Percentiles rank a stretch among this genome's conserved stretches.
phyloP scores from a whole-genome alignment of 2,888 invertebrate genomes.

The Sialis fuliginosa region DNA sequence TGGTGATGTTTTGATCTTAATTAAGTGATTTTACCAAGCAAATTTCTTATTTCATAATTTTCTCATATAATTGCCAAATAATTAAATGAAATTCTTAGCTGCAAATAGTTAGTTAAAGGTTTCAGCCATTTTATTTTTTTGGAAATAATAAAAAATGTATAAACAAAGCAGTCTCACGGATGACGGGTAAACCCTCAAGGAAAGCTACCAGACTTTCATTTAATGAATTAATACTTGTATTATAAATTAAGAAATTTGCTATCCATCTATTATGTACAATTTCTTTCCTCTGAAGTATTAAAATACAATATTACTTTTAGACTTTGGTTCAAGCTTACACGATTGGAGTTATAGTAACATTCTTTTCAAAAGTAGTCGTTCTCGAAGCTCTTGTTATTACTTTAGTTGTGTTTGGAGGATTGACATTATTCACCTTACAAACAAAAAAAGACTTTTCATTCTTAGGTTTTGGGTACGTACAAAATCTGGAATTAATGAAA shows the following conservation, averaged over 20 bases:
- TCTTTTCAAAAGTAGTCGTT: slow-evolving; percentile 57
- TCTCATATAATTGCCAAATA: too few species aligned
- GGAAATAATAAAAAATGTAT: neutral
- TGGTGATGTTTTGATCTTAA: too few species aligned
- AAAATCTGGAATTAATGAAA: neutral
- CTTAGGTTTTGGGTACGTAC: slow-evolving; percentile 52
- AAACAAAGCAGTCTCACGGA: too few species aligned
- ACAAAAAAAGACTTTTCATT: slow-evolving; percentile 70
- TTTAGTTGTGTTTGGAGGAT: slow-evolving; percentile 48
- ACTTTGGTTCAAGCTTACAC: slow-evolving; percentile 63
- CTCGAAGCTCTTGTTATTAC: slow-evolving; percentile 65
- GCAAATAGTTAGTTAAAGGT: too few species aligned
- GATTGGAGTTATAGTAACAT: slow-evolving; percentile 60
- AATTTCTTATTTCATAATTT: too few species aligned
- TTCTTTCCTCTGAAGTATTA: neutral
- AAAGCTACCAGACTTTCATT: neutral
- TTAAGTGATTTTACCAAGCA: too few species aligned
- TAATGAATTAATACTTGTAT: neutral
- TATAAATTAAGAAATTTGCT: neutral
- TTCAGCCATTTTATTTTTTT: neutral
- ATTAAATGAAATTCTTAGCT: too few species aligned
- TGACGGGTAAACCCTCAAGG: too few species aligned
- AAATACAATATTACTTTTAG: slow-evolving; percentile 28
- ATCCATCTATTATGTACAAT: neutral
- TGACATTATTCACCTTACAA: slow-evolving; percentile 73